A percentile compares a stretch with the other conserved stretches of the same genome.
Evolutionary conservation across 2,113 vertebrate species (phyloP).

Genomic region (Callaeas wilsoni): DNA sequence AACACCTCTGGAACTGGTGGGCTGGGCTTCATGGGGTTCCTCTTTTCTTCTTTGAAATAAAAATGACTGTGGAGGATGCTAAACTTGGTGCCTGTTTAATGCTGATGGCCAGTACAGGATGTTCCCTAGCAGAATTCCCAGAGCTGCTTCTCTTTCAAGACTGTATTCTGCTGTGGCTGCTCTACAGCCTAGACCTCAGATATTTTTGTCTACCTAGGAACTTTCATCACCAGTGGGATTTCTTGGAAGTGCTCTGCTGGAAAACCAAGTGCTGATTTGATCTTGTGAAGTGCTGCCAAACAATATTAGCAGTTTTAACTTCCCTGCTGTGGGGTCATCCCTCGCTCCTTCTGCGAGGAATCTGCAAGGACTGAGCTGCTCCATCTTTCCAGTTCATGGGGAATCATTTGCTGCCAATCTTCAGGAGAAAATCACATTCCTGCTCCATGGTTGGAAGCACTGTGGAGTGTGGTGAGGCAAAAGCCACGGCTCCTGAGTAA

Average conservation of each 20-base stretch:
- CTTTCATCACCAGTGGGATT: constrained; percentile 24
- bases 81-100: neutral
- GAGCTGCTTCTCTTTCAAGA: neutral
- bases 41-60: neutral
- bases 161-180: neutral
- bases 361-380: neutral
- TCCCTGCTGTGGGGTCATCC: constrained; percentile 8
- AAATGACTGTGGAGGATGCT: neutral
- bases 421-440: neutral
- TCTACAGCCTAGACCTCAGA: neutral
- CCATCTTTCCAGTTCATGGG: neutral
- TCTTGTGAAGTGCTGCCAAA: constrained; percentile 43
- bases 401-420: neutral
- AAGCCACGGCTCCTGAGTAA: neutral
- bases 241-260: constrained; percentile 38
- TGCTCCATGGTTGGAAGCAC: neutral
- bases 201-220: constrained; percentile 37
- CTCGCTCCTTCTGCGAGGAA: neutral
- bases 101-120: neutral
- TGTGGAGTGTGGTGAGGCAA: neutral
- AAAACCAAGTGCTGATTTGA: constrained; percentile 42
- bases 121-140: neutral
- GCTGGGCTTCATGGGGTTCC: neutral
- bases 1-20: neutral
- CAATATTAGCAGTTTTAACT: constrained; percentile 15